These are phyloP conservation scores for Pinna nobilis DNA, from an alignment of 1,140 invertebrate genomes.

Conservation along the genomic window DNA sequence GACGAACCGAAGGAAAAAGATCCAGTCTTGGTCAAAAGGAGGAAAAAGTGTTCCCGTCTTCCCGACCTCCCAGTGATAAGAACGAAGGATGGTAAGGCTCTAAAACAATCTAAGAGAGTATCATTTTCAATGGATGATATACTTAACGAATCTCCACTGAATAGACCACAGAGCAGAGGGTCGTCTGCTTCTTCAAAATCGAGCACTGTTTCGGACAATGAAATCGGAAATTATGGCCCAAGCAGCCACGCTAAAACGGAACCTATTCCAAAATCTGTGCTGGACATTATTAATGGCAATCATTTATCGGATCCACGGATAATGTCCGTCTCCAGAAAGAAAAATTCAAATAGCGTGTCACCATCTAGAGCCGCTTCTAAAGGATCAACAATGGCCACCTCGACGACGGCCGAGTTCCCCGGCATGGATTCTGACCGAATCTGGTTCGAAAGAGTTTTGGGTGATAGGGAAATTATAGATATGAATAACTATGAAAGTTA, in stretches of 20 bases:
- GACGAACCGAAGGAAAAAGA: neutral
- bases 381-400: conserved; percentile 10
- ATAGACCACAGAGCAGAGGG: conserved; percentile 4
- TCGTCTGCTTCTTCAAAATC: conserved; percentile 6
- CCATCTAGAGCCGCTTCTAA: no score
- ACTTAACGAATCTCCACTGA: neutral
- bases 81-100: no score
- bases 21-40: neutral
- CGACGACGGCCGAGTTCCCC: conserved; percentile 4
- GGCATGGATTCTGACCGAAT: neutral
- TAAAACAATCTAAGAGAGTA: conserved; percentile 4
- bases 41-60: neutral
- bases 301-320: conserved; percentile 5
- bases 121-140: conserved; percentile 42
- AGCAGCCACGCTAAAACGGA: conserved; percentile 22
- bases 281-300: conserved; percentile 26
- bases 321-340: neutral
- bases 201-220: conserved; percentile 22
- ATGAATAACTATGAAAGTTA: conserved; percentile 39
- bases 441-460: conserved; percentile 39
- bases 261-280: conserved; percentile 7
- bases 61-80: neutral
- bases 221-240: conserved; percentile 35
- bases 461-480: conserved; percentile 40
- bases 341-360: conserved; percentile 8